These are phyloP conservation scores for Otis tarda DNA, from an alignment of 2,113 vertebrate species.

Conservation along the genomic window DNA sequence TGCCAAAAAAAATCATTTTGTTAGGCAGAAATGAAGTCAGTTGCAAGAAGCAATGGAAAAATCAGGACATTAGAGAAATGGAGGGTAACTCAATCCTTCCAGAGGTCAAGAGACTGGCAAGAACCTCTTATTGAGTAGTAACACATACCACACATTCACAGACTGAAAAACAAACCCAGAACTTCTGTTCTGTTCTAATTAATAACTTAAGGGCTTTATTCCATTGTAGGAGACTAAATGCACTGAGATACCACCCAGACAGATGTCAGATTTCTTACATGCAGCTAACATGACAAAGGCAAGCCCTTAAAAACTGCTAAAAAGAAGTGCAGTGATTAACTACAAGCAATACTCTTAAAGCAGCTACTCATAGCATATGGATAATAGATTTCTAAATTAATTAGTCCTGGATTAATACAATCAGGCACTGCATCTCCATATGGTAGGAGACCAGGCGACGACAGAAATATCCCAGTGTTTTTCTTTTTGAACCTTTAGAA, in stretches of 20 bases:
- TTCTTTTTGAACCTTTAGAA: neutral
- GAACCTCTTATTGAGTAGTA: slow-evolving; percentile 10
- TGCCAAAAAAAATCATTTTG: slow-evolving; percentile 16
- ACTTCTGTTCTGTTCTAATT: slow-evolving; percentile 28
- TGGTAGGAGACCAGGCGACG: neutral
- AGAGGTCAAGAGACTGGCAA: slow-evolving; percentile 37
- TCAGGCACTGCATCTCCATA: slow-evolving; percentile 20
- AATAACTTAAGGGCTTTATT: slow-evolving; percentile 33
- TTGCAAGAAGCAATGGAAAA: slow-evolving; percentile 44
- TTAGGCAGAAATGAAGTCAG: slow-evolving; percentile 1
- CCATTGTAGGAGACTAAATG: neutral
- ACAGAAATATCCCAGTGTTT: neutral
- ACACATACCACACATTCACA: slow-evolving; percentile 45
- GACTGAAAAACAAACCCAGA: slow-evolving; percentile 49
- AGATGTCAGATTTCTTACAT: slow-evolving; percentile 20
- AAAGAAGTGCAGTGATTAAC: slow-evolving; percentile 41
- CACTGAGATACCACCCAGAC: slow-evolving; percentile 1
- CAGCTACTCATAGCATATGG: slow-evolving; percentile 33
- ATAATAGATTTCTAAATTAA: slow-evolving; percentile 47
- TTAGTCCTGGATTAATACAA: slow-evolving; percentile 42
- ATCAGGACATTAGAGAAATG: slow-evolving; percentile 11
- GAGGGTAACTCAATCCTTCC: slow-evolving; percentile 34
- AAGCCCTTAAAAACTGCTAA: slow-evolving; percentile 34
- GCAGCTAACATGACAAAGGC: slow-evolving; percentile 18
- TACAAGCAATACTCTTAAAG: slow-evolving; percentile 23